A percentile compares a stretch with the other conserved stretches of the same genome.
Evolutionary conservation across 2,113 vertebrate species (phyloP).

Genomic region (Nettapus auritus): DNA sequence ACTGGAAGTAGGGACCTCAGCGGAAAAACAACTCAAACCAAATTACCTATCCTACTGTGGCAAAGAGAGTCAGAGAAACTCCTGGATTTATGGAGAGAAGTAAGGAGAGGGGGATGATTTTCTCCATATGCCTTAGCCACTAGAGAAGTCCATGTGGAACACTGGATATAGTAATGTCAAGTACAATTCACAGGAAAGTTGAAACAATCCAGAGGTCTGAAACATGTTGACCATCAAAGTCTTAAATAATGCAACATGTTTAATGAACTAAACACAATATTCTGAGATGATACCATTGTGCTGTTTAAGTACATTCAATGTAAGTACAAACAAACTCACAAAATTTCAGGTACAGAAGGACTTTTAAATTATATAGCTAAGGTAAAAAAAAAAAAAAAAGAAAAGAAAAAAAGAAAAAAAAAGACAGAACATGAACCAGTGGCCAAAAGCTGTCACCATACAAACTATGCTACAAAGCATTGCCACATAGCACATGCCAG

Average conservation of each 20-base stretch:
- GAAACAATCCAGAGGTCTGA: background rate
- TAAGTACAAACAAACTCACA: background rate
- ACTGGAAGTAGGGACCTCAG: background rate
- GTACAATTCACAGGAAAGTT: too few relatives aligned
- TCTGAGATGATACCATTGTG: background rate
- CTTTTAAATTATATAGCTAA: too few relatives aligned
- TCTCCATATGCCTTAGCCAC: background rate
- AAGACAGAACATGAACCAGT: background rate
- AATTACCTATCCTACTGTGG: background rate
- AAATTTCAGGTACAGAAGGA: background rate
- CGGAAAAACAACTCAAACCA: background rate
- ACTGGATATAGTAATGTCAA: background rate
- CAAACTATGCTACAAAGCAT: background rate
- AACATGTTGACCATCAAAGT: background rate
- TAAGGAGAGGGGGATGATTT: background rate
- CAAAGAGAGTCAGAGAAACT: background rate
- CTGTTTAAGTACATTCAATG: background rate
- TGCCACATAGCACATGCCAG: background rate
- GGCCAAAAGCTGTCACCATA: background rate
- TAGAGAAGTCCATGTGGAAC: background rate
- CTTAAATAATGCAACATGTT: background rate
- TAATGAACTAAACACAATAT: background rate
- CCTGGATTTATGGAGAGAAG: background rate
- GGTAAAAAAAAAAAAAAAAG: too few relatives aligned
- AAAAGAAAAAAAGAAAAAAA: too few relatives aligned